These are phyloP conservation scores for Drosophila orena DNA, from an alignment of 1,140 invertebrate species.

Conservation along the genomic window DNA sequence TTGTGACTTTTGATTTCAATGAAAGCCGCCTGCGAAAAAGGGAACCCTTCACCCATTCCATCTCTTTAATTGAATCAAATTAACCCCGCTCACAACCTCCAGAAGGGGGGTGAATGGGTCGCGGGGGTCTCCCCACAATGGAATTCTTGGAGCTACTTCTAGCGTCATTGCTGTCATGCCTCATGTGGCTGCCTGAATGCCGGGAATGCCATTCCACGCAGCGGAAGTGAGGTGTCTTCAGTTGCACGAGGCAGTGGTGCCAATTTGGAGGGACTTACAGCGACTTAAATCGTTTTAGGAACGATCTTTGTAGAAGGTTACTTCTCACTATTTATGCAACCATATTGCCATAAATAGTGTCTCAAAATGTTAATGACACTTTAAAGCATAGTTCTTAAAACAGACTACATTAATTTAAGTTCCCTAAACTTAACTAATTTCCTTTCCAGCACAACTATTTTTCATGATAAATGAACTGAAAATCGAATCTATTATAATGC, in stretches of 20 bases:
- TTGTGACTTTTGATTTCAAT: slow-evolving; percentile 64
- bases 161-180: slow-evolving; percentile 52
- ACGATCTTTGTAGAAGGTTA: background rate
- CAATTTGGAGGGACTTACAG: background rate
- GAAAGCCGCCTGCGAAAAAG: slow-evolving; percentile 15
- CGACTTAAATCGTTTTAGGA: background rate
- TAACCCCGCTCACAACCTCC: slow-evolving; percentile 60
- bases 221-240: slow-evolving; percentile 57
- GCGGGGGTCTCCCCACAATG: slow-evolving; percentile 7
- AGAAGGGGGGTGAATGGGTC: background rate
- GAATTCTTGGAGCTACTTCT: slow-evolving; percentile 33
- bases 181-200: slow-evolving; percentile 61
- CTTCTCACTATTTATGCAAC: too few species aligned
- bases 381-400: too few species aligned
- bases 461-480: too few species aligned
- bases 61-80: slow-evolving; percentile 78
- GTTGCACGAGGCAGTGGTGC: slow-evolving; percentile 15
- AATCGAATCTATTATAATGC: too few species aligned
- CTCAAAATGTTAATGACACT: too few species aligned
- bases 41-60: slow-evolving; percentile 5
- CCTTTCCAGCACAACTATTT: too few species aligned
- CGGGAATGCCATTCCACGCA: slow-evolving; percentile 57
- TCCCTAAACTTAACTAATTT: too few species aligned
- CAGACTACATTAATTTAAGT: too few species aligned
- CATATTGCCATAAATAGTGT: too few species aligned